phyloP scores from a whole-genome alignment of 2,797 vertebrate genomes.

The Protosalanx chinensis region DNA sequence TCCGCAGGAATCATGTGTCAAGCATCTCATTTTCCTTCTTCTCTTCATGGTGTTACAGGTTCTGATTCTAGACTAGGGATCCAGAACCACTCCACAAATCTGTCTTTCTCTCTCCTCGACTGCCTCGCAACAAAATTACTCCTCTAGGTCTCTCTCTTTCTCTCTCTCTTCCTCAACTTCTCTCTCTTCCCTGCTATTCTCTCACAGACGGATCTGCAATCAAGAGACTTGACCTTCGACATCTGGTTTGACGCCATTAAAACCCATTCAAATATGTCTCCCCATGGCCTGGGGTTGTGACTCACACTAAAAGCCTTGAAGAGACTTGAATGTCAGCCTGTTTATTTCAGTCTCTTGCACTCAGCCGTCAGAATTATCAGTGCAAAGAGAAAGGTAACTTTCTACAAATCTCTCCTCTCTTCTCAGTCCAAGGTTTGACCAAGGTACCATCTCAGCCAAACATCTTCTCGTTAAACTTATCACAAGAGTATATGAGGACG shows the following conservation, averaged over 20 bases:
- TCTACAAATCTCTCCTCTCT: neutral
- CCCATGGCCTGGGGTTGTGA: conserved; percentile 16
- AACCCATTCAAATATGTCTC: conserved; percentile 47
- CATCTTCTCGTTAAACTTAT: conserved; percentile 9
- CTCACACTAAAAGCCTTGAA: conserved; percentile 23
- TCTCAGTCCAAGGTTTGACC: neutral
- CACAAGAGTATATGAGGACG: conserved; percentile 13
- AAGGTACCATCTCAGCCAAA: conserved; percentile 3
- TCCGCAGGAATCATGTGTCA: too few relatives aligned
- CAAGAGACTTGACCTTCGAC: conserved; percentile 60
- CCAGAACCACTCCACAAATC: conserved; percentile 28
- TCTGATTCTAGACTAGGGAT: conserved; percentile 37
- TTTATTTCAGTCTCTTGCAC: conserved; percentile 12
- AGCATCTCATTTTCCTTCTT: conserved; percentile 38
- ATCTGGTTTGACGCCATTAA: conserved; percentile 55
- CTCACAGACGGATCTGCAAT: conserved; percentile 27
- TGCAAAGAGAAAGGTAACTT: neutral
- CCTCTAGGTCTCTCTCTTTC: too few relatives aligned
- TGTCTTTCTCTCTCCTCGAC: conserved; percentile 15
- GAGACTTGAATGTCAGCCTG: conserved; percentile 7
- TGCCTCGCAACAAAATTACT: conserved; percentile 27
- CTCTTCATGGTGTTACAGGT: conserved; percentile 37
- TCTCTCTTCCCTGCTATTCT: neutral
- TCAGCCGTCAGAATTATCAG: conserved; percentile 14
- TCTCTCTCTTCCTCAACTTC: conserved; percentile 29